Conservation (phyloP, 2,797 vertebrate species). For the Crenichthys baileyi region DNA sequence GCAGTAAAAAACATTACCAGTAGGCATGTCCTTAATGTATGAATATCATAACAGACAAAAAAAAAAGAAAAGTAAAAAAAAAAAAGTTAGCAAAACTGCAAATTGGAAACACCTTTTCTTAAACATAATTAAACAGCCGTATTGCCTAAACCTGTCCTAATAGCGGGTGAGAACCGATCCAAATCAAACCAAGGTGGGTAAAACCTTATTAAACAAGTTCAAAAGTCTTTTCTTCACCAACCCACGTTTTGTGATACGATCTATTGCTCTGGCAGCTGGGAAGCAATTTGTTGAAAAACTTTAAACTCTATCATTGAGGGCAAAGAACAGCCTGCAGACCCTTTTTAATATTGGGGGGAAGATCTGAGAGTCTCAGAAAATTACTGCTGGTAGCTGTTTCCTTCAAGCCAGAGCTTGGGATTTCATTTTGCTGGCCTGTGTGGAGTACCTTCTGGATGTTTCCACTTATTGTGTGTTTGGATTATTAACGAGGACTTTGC, state of each 20-base stretch:
- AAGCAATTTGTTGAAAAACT: slow-evolving; percentile 12
- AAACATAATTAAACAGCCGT: background rate
- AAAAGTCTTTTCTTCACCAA: background rate
- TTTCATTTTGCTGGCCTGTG: slow-evolving; percentile 13
- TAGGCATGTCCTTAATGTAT: too few species aligned
- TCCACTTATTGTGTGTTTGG: slow-evolving; percentile 12
- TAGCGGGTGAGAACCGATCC: background rate
- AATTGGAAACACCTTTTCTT: background rate
- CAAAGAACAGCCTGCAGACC: slow-evolving; percentile 8
- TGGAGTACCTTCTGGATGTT: slow-evolving; percentile 9
- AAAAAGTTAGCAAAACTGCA: too few species aligned
- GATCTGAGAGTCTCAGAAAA: slow-evolving; percentile 5
- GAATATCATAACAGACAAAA: too few species aligned
- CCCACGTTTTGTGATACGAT: background rate
- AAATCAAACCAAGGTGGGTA: background rate
- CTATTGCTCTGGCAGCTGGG: background rate
- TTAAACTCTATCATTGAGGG: background rate
- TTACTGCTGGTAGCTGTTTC: slow-evolving; percentile 11
- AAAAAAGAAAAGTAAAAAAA: too few species aligned
- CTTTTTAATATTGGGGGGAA: slow-evolving; percentile 14
- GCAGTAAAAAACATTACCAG: too few species aligned
- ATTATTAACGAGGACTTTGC: slow-evolving; percentile 14
- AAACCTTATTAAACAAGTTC: background rate
- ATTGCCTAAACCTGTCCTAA: background rate
- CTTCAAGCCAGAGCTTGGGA: background rate